Evolutionary conservation across 2,888 invertebrate genomes (phyloP), one percentile per base, ranked within the genome.

Genomic region (Sturmia bella): DNA sequence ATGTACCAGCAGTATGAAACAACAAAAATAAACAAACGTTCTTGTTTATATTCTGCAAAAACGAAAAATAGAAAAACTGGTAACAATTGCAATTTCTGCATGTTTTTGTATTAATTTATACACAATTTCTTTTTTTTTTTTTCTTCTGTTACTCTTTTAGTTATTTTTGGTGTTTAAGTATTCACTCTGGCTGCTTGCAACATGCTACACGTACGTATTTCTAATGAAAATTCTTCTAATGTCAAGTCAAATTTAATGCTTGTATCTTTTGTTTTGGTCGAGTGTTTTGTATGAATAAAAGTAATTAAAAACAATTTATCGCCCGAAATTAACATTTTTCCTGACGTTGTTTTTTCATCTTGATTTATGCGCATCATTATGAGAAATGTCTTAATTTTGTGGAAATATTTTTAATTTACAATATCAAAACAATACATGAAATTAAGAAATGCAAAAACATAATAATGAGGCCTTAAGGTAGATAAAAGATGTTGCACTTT

Each of bases 241-340:
- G 82, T 70, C 82, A 79, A 79, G 78, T 82, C 82, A 82, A 75
- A 79, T 79, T 66, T 82, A 54, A 78, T 66, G n/a, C n/a, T n/a
- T n/a, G n/a, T n/a, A 66, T 73, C 73, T 74, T 70, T 78, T 75
- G 77, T 76, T 45, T 56, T 19, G 64, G 79, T 69, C 61, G 68
- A 61, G 61, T 59, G 50, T 57, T 61, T 27, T 75, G 57, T 64
- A 21, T 72, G 68, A 56, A 48, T 73, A 79, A 79, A 79, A 79
- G 82, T 82, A 82, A 82, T 82, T 79, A 82, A 78, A 82, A 82
- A 82, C 78, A 82, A 82, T 82, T 82, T 82, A 82, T 82, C 78
- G 78, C 78, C 66, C 66, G 57, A 78, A 82, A 78, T 82, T 78
- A 79, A 79, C 57, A 70, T 70, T 43, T 57, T 54, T 54, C 43